Evolutionary conservation across 1,140 invertebrate genomes (phyloP).

Genomic region (Danaus melanippus): DNA sequence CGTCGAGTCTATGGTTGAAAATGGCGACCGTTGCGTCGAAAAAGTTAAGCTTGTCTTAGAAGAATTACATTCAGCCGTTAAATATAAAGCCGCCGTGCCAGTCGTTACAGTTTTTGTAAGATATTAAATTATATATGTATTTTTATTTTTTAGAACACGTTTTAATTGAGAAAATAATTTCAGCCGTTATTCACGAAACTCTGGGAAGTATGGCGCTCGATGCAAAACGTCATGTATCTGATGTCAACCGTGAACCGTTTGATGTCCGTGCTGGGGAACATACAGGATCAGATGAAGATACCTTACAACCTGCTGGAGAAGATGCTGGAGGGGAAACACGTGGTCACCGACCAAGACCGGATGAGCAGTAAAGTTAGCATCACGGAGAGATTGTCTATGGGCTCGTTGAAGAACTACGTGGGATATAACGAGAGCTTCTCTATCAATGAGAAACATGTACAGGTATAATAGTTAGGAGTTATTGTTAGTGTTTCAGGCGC

Average conservation of each 20-base stretch:
- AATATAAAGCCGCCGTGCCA: constrained; percentile 75
- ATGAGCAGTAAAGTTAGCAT: constrained; percentile 28
- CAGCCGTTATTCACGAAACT: constrained; percentile 78
- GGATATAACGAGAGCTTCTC: constrained; percentile 19
- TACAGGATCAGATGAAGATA: constrained; percentile 64
- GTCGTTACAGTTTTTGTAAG: constrained; percentile 77
- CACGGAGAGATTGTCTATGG: constrained; percentile 39
- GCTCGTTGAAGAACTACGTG: constrained; percentile 36
- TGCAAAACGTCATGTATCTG: constrained; percentile 77
- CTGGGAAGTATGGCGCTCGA: constrained; percentile 74
- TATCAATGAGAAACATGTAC: constrained; percentile 39
- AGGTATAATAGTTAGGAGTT: too few relatives aligned
- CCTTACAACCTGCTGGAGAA: constrained; percentile 35
- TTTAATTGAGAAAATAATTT: background rate
- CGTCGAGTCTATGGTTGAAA: constrained; percentile 67
- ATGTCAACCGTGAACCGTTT: constrained; percentile 74
- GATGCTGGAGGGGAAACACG: constrained; percentile 40
- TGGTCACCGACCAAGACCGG: constrained; percentile 32
- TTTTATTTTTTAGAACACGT: too few relatives aligned
- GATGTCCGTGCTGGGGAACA: constrained; percentile 62
- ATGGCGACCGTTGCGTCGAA: constrained; percentile 59
- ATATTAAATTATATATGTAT: too few relatives aligned
- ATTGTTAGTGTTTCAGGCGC: too few relatives aligned
- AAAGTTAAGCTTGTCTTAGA: constrained; percentile 46
- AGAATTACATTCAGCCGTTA: constrained; percentile 73